Evolutionary conservation across 1,140 invertebrate species (phyloP), one percentile per base, ranked within the genome.

Genomic region (Ceratosolen fusciceps): DNA sequence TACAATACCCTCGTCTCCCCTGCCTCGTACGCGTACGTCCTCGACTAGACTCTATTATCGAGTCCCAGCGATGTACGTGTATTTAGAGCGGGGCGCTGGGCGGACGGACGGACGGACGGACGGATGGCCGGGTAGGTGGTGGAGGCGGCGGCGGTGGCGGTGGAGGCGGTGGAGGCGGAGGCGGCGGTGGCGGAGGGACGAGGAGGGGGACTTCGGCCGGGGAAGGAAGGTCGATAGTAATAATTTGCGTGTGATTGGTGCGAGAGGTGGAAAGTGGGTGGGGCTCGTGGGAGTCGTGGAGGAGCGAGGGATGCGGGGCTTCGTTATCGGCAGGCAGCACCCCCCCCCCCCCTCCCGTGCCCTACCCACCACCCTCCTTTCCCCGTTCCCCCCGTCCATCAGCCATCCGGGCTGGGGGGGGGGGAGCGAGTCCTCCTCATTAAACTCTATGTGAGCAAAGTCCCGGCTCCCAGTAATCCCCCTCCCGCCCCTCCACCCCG

Each of bases 201-300:
- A n/a, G n/a, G n/a, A n/a, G n/a, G n/a, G n/a, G n/a, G n/a, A n/a
- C n/a, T n/a, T n/a, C n/a, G n/a, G n/a, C 19, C 56, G 70, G 24
- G 24, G 74, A 56, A 68, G 49, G 77, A 77, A 47, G 80, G 77
- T 82, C 80, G 82, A 80, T 79, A 77, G 78, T 82, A 84, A 84
- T 84, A 84, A 84, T 84, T 83, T 84, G 80, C 77, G 80, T 83
- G 80, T 81, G 80, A 84, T 83, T 81, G 83, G 82, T 73, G 74
- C 65, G 76, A 75, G 81, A 72, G 73, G 67, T 72, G 68, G 58
- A 72, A 67, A 72, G 58, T 80, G 80, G 80, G 58, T 54, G 71
- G 70, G 19, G 39, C 24, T 49, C 49, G 52, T 21, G 62, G 49
- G 62, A 58, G 47, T 60, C 37, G 24, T n/a, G 26, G 73, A 73